Evolutionary conservation across 1,140 invertebrate genomes (phyloP), one percentile per base, ranked within the genome.

Genomic region (Heliconius hermathena): DNA sequence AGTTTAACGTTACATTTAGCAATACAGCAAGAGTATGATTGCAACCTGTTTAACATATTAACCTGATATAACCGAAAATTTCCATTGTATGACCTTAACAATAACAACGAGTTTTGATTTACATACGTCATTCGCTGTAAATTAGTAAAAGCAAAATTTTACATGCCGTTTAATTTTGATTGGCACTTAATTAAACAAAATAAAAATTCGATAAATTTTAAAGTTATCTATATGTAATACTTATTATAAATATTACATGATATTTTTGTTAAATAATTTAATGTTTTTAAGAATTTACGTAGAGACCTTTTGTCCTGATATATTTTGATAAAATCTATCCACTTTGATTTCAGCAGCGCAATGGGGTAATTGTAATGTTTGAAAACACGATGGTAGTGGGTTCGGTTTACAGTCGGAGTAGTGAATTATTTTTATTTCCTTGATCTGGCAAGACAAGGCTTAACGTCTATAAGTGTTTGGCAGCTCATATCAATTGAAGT

Each of bases 101-200:
- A 66, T 22, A 66, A 13, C 22, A 66, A 66, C 60, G 26, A 29
- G 22, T 66, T 66, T 66, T 66, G 60, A 66, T 66, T 66, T 66
- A 66, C 3, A 13, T 66, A 22, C 60, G 26, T 66, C n/a, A 22
- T 22, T 60, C n/a, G 22, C 26, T 26, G 20, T 60, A 60, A 60
- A 60, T 60, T 60, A 66, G 60, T 29, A 29, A 66, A 66, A 66
- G 60, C 26, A 66, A 66, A 66, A 66, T 66, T 29, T 66, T 16
- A 66, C 29, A 29, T 26, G 26, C 20, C n/a, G n/a, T 22, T 22
- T 16, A 8, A 13, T 29, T 29, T 29, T 26, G 9, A 66, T 66
- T 66, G 60, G 60, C 1, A 29, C 26, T 26, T 66, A 66, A 66
- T 66, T 66, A 66, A 60, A 22, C 8, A 13, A 1, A 66, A 66